Conservation (phyloP, 2,113 vertebrate genomes). For the Parus major region DNA sequence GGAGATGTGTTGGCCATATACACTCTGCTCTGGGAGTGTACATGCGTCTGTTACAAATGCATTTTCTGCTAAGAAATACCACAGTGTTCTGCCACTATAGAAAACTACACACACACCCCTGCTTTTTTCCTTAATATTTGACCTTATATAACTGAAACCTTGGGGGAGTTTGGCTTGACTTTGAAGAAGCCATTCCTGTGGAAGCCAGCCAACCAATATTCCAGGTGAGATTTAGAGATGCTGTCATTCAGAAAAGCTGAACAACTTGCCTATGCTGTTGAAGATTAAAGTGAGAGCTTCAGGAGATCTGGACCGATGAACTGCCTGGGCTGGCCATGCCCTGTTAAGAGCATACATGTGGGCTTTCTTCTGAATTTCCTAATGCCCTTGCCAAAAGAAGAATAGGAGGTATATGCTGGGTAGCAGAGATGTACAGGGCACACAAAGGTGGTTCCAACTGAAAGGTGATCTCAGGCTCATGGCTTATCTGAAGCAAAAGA, state of each 20-base stretch:
- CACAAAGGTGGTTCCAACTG: neutral
- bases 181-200: neutral
- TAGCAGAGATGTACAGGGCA: neutral
- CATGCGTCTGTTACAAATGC: neutral
- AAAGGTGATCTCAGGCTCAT: neutral
- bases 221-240: neutral
- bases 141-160: neutral
- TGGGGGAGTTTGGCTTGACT: neutral
- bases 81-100: neutral
- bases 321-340: neutral
- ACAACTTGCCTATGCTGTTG: neutral
- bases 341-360: neutral
- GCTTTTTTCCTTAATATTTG: neutral
- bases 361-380: neutral
- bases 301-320: neutral
- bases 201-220: neutral
- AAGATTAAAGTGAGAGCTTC: neutral
- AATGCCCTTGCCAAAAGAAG: neutral
- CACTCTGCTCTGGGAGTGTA: neutral
- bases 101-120: neutral
- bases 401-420: neutral
- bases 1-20: neutral
- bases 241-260: neutral
- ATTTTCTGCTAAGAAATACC: neutral
- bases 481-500: neutral